Evolutionary conservation across 2,888 invertebrate genomes (phyloP).

Genomic region (Allophyes oxyacanthae): DNA sequence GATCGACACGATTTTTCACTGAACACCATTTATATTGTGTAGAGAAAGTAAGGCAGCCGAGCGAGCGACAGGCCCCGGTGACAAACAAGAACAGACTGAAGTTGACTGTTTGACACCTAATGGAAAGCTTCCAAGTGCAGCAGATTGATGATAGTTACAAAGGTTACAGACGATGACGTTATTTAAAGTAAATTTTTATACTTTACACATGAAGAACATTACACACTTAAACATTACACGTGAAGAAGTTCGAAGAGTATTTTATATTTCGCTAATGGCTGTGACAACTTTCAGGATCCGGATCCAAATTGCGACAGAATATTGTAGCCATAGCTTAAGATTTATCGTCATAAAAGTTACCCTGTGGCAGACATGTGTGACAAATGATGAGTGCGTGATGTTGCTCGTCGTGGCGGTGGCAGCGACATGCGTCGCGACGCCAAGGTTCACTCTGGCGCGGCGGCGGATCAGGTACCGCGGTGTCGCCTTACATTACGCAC

Average conservation of each 20-base stretch:
- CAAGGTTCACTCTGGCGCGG: conserved; percentile 38
- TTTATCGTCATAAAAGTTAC: conserved; percentile 51
- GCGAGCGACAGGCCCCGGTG: conserved; percentile 69
- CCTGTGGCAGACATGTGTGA: conserved; percentile 67
- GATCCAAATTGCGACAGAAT: conserved; percentile 6
- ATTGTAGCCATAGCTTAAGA: conserved; percentile 27
- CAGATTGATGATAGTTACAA: conserved; percentile 66
- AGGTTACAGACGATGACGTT: conserved; percentile 56
- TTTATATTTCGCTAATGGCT: background rate
- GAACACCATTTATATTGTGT: conserved; percentile 68
- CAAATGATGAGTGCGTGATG: conserved; percentile 76
- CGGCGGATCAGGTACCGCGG: conserved; percentile 62
- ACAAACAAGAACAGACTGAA: conserved; percentile 75
- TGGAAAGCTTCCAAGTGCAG: conserved; percentile 80
- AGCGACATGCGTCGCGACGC: conserved; percentile 31
- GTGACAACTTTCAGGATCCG: conserved; percentile 3
- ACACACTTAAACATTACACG: background rate
- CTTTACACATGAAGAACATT: background rate
- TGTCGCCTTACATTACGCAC: conserved; percentile 67
- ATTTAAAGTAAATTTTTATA: conserved; percentile 10
- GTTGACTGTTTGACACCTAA: conserved; percentile 73
- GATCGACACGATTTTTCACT: conserved; percentile 64
- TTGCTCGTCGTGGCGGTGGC: conserved; percentile 46
- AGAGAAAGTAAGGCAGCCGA: conserved; percentile 61
- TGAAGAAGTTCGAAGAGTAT: background rate